These are phyloP conservation scores for Pavo muticus DNA, from an alignment of 2,113 vertebrate genomes.

Conservation along the genomic window DNA sequence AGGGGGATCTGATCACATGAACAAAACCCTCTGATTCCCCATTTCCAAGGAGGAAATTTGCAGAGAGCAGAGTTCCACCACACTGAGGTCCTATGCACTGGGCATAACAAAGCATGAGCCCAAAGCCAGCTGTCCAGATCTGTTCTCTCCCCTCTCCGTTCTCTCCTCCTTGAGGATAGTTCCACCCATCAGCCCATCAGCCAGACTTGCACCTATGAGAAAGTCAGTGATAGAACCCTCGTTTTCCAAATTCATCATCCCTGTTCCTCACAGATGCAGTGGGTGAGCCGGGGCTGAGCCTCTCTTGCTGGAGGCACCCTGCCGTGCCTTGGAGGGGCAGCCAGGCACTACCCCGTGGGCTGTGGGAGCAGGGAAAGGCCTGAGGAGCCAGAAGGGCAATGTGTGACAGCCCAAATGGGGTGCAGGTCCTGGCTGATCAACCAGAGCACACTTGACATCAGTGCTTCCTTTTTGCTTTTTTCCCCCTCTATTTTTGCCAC, in stretches of 20 bases:
- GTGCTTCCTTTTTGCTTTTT: neutral
- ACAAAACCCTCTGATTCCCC: neutral
- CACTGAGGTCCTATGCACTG: rapidly evolving
- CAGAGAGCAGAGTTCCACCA: neutral
- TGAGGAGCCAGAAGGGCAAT: neutral
- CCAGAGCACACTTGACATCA: neutral
- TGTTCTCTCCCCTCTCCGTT: neutral
- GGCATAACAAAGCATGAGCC: neutral
- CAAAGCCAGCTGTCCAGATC: neutral
- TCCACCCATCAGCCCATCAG: rapidly evolving
- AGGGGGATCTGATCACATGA: neutral
- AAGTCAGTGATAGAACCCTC: neutral
- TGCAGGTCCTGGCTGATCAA: neutral
- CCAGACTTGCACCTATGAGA: neutral
- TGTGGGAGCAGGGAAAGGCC: neutral
- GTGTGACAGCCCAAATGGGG: neutral
- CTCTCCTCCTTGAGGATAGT: neutral
- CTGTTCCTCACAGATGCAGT: neutral
- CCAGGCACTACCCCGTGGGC: neutral
- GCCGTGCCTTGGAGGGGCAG: neutral
- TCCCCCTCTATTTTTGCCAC: neutral
- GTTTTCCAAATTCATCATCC: neutral
- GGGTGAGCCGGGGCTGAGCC: neutral
- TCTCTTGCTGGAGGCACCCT: neutral
- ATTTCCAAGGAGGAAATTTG: neutral